Evolutionary conservation across 2,888 invertebrate species (phyloP).

Genomic region (Plagodis dolabraria): DNA sequence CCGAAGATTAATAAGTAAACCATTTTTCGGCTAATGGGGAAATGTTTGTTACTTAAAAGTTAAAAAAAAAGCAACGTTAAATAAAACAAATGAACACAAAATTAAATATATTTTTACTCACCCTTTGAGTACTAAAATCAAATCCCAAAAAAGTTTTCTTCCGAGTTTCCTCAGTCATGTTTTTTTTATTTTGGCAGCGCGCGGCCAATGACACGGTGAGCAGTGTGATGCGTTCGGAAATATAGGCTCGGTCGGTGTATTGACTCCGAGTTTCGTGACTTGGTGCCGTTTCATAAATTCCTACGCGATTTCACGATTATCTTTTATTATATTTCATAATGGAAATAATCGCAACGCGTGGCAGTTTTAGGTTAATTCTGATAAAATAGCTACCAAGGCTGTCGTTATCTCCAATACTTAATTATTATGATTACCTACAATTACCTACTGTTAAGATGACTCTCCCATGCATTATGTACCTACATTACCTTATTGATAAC

Average conservation of each 20-base stretch:
- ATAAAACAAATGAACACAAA: conserved; percentile 16
- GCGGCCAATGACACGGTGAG: conserved; percentile 43
- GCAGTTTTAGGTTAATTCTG: conserved; percentile 42
- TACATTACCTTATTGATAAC: too few species aligned
- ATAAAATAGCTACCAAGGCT: conserved; percentile 52
- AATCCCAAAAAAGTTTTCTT: conserved; percentile 90
- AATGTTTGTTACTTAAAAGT: conserved; percentile 1
- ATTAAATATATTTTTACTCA: conserved; percentile 61
- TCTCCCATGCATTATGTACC: too few species aligned
- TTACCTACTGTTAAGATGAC: not conserved
- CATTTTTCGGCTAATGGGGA: not conserved
- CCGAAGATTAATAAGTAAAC: too few species aligned
- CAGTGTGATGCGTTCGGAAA: conserved; percentile 51
- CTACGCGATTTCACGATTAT: conserved; percentile 59
- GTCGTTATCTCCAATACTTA: conserved; percentile 35
- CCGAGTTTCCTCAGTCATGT: conserved; percentile 70
- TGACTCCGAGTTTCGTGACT: conserved; percentile 57
- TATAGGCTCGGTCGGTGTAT: conserved; percentile 26
- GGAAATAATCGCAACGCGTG: conserved; percentile 45
- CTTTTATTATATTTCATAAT: conserved; percentile 43
- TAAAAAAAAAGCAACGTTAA: conserved; percentile 1
- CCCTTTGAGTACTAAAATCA: conserved; percentile 95
- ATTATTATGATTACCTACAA: conserved; percentile 3
- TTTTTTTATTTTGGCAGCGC: conserved; percentile 68
- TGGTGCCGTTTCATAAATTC: conserved; percentile 55